Evolutionary conservation across 2,797 vertebrate species (phyloP), one percentile per base, ranked within the genome.

Genomic region (Acipenser transmontanus): DNA sequence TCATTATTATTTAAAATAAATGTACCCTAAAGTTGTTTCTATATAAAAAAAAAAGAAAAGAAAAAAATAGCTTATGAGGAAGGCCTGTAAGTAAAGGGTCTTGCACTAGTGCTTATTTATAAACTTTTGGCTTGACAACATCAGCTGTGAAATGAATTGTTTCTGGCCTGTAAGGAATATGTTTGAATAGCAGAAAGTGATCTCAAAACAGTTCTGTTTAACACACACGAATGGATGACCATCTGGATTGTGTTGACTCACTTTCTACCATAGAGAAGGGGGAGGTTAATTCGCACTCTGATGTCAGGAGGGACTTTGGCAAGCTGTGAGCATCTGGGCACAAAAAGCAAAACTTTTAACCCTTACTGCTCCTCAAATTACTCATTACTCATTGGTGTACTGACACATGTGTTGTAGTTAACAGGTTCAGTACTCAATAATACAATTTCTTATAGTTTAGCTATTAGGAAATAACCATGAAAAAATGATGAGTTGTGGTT

Each of bases 161-260:
- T 57, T 57, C 54, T 57, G 54, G 54, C 11, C 1, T 13, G 54
- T 57, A 57, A 57, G 14, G 54, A n/a, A 57, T 11, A 57, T n/a
- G 54, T 57, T 57, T 11, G 54, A 57, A 57, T 57, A 57, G 54
- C 54, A 57, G 54, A 57, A 57, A 57, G 9, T 57, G 54, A 57
- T 57, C 54, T 13, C 9, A 57, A n/a, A 11, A n/a, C 54, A n/a
- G 54, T 57, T 57, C 9, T 57, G 12, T 57, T 57, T 57, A 57
- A 57, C 54, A 57, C 54, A 7, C 54, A 34, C 34, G 34, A 34
- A 3, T n/a, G 11, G 14, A n/a, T 57, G 54, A 13, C 54, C 54
- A 57, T 57, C 54, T 57, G 54, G 54, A 57, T 57, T 57, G 54
- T 57, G 54, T 57, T 57, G 54, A 13, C 54, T 57, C 14, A 57